These are phyloP conservation scores for Himantopus leucocephalus DNA, from an alignment of 2,113 vertebrate species.

Conservation along the genomic window DNA sequence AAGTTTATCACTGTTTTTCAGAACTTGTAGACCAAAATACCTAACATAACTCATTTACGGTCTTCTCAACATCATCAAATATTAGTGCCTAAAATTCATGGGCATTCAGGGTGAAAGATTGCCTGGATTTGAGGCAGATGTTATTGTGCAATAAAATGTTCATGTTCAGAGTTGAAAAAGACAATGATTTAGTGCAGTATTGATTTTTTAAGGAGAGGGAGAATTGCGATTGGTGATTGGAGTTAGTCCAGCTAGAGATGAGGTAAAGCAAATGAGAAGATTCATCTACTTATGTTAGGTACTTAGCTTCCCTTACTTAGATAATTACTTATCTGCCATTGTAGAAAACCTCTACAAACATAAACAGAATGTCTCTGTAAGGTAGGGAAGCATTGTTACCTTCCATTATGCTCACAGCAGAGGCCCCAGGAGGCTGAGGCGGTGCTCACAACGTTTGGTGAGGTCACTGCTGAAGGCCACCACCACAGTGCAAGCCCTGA, in stretches of 20 bases:
- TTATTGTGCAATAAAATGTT: constrained; percentile 8
- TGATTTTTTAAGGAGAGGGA: constrained; percentile 12
- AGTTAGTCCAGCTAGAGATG: constrained; percentile 30
- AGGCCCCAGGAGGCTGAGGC: background rate
- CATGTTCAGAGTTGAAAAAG: background rate
- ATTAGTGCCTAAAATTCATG: background rate
- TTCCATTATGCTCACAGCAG: background rate
- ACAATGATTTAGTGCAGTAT: constrained; percentile 26
- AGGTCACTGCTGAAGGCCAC: background rate
- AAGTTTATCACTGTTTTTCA: background rate
- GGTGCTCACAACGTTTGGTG: fast-evolving
- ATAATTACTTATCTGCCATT: background rate
- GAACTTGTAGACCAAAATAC: background rate
- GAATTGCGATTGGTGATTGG: background rate
- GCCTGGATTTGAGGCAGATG: background rate
- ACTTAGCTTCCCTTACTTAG: background rate
- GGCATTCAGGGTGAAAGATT: background rate
- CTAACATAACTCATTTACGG: background rate
- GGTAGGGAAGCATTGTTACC: background rate
- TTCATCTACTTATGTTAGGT: background rate
- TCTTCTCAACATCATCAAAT: background rate
- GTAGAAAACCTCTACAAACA: background rate
- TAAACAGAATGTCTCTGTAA: background rate
- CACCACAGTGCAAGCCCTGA: background rate
- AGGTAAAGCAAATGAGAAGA: constrained; percentile 34